These are phyloP conservation scores for Lumbricus terrestris DNA, from an alignment of 2,888 invertebrate species.

Conservation along the genomic window DNA sequence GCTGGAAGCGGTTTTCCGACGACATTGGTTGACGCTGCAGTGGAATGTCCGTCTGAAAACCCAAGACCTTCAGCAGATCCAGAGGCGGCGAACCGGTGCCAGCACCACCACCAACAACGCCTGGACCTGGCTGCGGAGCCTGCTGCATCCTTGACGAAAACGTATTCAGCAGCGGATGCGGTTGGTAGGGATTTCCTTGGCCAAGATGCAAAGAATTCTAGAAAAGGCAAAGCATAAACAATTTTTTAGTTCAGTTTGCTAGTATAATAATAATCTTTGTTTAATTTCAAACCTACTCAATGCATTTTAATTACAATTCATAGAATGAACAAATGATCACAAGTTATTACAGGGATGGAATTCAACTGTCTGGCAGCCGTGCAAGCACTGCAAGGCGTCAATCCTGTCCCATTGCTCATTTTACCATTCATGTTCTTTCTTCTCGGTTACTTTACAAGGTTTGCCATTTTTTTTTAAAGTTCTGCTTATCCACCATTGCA, in stretches of 20 bases:
- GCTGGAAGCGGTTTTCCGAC: constrained; percentile 41
- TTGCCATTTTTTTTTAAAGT: no score
- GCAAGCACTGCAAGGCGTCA: no score
- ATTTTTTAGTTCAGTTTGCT: neutral
- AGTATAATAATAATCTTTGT: no score
- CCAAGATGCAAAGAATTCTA: constrained; percentile 18
- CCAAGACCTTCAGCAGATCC: constrained; percentile 33
- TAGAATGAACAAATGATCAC: no score
- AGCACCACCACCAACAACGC: neutral
- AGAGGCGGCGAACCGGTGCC: constrained; percentile 15
- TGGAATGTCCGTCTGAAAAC: constrained; percentile 39
- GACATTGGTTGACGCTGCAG: constrained; percentile 42
- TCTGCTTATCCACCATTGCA: no score
- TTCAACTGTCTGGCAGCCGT: no score
- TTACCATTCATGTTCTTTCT: no score
- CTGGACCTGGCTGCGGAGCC: constrained; percentile 4
- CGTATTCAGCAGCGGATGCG: neutral
- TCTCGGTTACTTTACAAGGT: no score
- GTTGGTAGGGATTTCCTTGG: constrained; percentile 17
- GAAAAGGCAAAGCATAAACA: neutral
- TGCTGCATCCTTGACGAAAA: constrained; percentile 6
- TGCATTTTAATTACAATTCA: no score
- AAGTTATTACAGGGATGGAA: no score
- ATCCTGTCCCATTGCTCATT: no score
- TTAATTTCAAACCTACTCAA: no score